Evolutionary conservation across 2,888 invertebrate species (phyloP).

Genomic region (Pandemis heparana): DNA sequence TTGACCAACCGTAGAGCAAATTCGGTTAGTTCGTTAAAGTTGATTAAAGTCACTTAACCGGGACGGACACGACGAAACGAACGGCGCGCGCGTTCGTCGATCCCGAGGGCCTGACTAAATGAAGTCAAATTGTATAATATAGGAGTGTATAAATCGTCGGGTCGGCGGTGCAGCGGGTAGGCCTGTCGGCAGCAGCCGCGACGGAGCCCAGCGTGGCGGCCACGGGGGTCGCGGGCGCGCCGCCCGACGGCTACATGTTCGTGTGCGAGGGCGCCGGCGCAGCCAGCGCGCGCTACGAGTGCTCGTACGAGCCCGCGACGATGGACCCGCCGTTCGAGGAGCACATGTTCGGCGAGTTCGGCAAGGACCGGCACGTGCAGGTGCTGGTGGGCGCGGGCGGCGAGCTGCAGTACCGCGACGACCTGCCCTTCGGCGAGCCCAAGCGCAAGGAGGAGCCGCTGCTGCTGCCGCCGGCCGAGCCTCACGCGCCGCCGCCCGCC

Average conservation of each 20-base stretch:
- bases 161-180: slow-evolving; percentile 58
- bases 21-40: slow-evolving; percentile 86
- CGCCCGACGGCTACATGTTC: slow-evolving; percentile 81
- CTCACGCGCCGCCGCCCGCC: slow-evolving; percentile 69
- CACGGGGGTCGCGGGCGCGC: slow-evolving; percentile 81
- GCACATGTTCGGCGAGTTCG: slow-evolving; percentile 92
- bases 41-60: slow-evolving; percentile 86
- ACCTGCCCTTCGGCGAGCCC: slow-evolving; percentile 69
- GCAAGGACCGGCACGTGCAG: slow-evolving; percentile 82
- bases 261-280: slow-evolving; percentile 73
- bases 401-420: slow-evolving; percentile 81
- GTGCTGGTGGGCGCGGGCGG: slow-evolving; percentile 82
- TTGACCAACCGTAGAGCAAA: slow-evolving; percentile 85
- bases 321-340: slow-evolving; percentile 93
- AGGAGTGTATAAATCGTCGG: slow-evolving; percentile 65
- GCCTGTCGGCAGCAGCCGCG: slow-evolving; percentile 64
- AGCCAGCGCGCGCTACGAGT: slow-evolving; percentile 74
- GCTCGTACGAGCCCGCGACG: slow-evolving; percentile 73
- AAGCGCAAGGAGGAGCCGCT: slow-evolving; percentile 79
- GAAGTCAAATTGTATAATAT: slow-evolving; percentile 83
- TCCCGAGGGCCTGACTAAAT: slow-evolving; percentile 77
- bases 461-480: slow-evolving; percentile 71
- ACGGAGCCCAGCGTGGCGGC: slow-evolving; percentile 81
- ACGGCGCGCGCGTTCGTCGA: slow-evolving; percentile 81
- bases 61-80: slow-evolving; percentile 81